Conservation (phyloP, 2,113 vertebrate species). For the Rhagologus leucostigma region DNA sequence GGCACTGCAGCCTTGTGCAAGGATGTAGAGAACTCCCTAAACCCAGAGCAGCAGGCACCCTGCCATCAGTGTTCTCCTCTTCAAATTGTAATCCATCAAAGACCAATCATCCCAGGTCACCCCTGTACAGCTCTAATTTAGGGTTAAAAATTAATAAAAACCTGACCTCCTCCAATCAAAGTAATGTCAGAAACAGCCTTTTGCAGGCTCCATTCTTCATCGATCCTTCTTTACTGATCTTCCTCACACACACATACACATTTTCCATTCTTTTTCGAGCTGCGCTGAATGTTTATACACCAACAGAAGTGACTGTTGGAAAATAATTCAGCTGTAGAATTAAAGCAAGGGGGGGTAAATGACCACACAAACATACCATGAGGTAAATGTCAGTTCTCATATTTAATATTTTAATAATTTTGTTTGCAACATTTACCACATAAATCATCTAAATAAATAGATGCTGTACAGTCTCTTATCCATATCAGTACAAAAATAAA, state of each 20-base stretch:
- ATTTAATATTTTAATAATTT: constrained; percentile 76
- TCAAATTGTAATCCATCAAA: neutral
- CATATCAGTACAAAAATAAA: constrained; percentile 83
- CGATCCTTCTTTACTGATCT: neutral
- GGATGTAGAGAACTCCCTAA: neutral
- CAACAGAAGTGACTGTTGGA: neutral
- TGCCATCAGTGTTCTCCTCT: fast-evolving
- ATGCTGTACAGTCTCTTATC: constrained; percentile 80
- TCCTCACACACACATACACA: fast-evolving
- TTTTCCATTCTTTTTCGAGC: neutral
- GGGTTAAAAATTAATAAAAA: constrained; percentile 40
- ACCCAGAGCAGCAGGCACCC: neutral
- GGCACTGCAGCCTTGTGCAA: neutral
- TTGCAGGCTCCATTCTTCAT: neutral
- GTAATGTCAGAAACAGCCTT: neutral
- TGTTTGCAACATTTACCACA: constrained; percentile 77
- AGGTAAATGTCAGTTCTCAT: constrained; percentile 69
- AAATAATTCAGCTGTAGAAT: neutral
- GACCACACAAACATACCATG: constrained; percentile 28
- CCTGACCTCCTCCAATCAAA: neutral
- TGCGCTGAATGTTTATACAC: neutral
- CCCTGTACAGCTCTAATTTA: neutral
- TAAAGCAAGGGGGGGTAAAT: constrained; percentile 2
- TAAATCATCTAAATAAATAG: constrained; percentile 86
- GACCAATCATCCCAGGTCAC: neutral